Percentiles rank a stretch among this genome's conserved stretches.
phyloP scores from a whole-genome alignment of 1,140 invertebrate genomes.

The Neodiprion virginianus region DNA sequence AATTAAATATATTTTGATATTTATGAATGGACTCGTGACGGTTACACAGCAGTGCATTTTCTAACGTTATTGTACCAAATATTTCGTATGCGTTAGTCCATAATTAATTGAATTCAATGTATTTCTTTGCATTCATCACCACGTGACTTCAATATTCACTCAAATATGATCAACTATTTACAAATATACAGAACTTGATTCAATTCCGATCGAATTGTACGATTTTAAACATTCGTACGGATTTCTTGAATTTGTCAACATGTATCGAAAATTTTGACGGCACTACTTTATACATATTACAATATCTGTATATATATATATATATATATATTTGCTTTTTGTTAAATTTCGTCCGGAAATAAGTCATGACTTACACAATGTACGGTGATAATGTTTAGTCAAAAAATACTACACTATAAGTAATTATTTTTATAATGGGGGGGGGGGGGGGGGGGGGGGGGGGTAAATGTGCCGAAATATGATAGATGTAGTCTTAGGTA shows the following conservation, averaged over 20 bases:
- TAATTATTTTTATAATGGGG: too few species aligned
- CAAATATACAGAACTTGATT: slow-evolving; percentile 32
- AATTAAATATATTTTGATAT: slow-evolving; percentile 1
- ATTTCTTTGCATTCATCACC: slow-evolving; percentile 13
- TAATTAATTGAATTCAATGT: slow-evolving; percentile 22
- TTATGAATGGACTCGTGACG: slow-evolving; percentile 16
- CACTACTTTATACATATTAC: background rate
- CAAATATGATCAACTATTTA: slow-evolving; percentile 22
- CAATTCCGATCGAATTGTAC: slow-evolving; percentile 24
- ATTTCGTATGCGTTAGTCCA: slow-evolving; percentile 3
- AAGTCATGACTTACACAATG: slow-evolving; percentile 9
- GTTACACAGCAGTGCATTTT: too few species aligned
- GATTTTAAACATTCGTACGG: background rate
- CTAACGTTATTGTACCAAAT: too few species aligned
- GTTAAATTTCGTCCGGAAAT: slow-evolving; percentile 3
- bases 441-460: too few species aligned
- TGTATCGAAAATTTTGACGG: slow-evolving; percentile 2
- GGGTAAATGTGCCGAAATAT: too few species aligned
- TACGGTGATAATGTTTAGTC: background rate
- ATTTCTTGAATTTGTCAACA: slow-evolving; percentile 13
- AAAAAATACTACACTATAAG: too few species aligned
- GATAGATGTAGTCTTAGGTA: too few species aligned
- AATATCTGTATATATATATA: background rate
- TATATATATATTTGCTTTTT: slow-evolving; percentile 13
- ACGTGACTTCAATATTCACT: background rate